phyloP scores from a whole-genome alignment of 2,797 vertebrate genomes.

The Chlorospingus semifuscus region DNA sequence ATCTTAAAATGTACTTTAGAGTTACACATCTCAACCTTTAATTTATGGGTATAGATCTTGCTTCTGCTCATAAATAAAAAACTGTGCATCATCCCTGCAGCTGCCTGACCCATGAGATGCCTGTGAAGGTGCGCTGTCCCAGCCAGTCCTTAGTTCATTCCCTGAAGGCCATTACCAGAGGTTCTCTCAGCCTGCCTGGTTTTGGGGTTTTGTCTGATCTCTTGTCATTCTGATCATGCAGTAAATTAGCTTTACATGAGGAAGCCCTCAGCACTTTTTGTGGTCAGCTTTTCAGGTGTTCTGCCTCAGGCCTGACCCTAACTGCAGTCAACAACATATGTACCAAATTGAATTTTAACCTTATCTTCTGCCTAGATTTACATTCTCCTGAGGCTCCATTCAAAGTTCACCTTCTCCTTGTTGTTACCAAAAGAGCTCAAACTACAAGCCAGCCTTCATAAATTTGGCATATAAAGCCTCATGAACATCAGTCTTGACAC shows the following conservation, averaged over 20 bases:
- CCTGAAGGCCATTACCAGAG: neutral
- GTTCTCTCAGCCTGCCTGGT: neutral
- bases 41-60: slow-evolving; percentile 3
- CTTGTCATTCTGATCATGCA: neutral
- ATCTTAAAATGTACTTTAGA: slow-evolving; percentile 48
- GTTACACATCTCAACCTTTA: neutral
- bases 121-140: neutral
- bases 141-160: neutral
- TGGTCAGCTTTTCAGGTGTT: neutral
- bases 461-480: neutral
- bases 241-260: neutral
- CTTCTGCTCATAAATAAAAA: slow-evolving; percentile 19
- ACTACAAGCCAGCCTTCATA: neutral
- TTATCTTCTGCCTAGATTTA: neutral
- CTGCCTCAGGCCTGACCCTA: neutral
- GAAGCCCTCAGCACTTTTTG: neutral
- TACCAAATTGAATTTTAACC: neutral
- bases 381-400: neutral
- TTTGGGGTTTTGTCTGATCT: neutral
- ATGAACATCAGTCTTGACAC: neutral
- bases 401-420: neutral
- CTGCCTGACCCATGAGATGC: neutral
- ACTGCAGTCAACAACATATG: neutral
- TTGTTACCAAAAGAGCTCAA: neutral
- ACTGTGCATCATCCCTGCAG: neutral